Percentiles rank a stretch among this genome's conserved stretches.
Evolutionary conservation across 1,140 invertebrate species (phyloP).

Genomic region (Drosophila seguyi): DNA sequence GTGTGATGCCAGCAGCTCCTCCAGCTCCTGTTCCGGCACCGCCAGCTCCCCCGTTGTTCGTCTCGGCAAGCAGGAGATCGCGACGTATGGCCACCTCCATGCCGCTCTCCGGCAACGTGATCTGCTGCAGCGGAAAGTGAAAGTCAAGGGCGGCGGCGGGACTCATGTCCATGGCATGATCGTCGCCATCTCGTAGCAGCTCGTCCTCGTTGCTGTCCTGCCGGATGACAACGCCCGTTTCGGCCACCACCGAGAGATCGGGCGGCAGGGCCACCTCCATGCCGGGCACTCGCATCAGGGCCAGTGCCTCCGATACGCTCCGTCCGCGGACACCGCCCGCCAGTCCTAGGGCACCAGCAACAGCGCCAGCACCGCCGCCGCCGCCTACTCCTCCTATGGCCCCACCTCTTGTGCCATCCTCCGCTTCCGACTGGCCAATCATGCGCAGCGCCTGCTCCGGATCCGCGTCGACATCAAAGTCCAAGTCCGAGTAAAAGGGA

Average conservation of each 20-base stretch:
- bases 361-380: background rate
- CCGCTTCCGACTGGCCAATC: conserved; percentile 62
- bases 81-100: conserved; percentile 84
- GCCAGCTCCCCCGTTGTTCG: conserved; percentile 40
- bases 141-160: conserved; percentile 58
- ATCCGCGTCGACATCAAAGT: conserved; percentile 87
- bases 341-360: background rate
- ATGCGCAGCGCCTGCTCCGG: conserved; percentile 66
- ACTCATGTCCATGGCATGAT: conserved; percentile 68
- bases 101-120: conserved; percentile 76
- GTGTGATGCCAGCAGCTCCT: conserved; percentile 11
- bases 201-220: conserved; percentile 79
- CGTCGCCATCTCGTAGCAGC: conserved; percentile 43
- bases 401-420: conserved; percentile 56
- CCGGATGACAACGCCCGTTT: conserved; percentile 73
- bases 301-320: conserved; percentile 54
- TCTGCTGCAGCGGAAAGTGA: conserved; percentile 72
- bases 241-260: conserved; percentile 81
- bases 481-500: conserved; percentile 86
- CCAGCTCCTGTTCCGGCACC: conserved; percentile 1
- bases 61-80: conserved; percentile 72
- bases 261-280: conserved; percentile 85
- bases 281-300: conserved; percentile 62
- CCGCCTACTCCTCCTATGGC: conserved; percentile 38
- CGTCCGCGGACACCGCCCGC: conserved; percentile 39